Conservation (phyloP, 2,113 vertebrate genomes). For the Ovis canadensis region DNA sequence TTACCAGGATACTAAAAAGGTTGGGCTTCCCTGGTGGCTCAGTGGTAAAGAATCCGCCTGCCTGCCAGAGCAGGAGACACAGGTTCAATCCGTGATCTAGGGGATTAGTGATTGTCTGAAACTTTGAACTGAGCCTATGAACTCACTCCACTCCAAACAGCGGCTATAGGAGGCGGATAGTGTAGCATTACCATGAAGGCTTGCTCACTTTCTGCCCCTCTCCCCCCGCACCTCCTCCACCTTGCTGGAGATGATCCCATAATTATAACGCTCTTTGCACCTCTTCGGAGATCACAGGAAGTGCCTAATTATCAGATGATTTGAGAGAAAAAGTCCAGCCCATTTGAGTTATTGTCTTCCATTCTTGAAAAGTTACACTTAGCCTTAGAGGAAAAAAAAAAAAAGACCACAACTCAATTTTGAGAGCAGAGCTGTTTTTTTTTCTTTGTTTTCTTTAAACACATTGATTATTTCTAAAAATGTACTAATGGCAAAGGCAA, state of each 20-base stretch:
- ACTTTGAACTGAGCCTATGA: not conserved
- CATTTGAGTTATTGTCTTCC: not conserved
- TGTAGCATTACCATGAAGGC: not conserved
- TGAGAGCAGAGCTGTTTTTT: not conserved
- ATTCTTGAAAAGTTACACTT: conserved; percentile 2
- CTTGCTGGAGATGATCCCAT: not conserved
- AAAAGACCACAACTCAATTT: not conserved
- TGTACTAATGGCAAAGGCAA: not conserved
- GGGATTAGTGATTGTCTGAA: not conserved
- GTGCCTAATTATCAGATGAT: not conserved
- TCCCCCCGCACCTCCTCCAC: not conserved
- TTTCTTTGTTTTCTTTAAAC: not conserved
- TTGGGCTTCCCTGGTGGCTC: not conserved
- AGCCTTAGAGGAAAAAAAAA: not conserved
- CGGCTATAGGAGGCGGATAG: not conserved
- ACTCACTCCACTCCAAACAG: not conserved
- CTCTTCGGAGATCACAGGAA: not conserved
- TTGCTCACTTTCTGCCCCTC: not conserved
- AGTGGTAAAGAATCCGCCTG: not conserved
- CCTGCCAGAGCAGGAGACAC: not conserved
- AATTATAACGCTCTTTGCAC: not conserved
- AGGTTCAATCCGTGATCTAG: not conserved
- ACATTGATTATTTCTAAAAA: conserved; percentile 27
- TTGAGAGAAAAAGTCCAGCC: not conserved
- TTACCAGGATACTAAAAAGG: not conserved